These are phyloP conservation scores for Taenioides sp. DNA, from an alignment of 2,797 vertebrate species.

Conservation along the genomic window DNA sequence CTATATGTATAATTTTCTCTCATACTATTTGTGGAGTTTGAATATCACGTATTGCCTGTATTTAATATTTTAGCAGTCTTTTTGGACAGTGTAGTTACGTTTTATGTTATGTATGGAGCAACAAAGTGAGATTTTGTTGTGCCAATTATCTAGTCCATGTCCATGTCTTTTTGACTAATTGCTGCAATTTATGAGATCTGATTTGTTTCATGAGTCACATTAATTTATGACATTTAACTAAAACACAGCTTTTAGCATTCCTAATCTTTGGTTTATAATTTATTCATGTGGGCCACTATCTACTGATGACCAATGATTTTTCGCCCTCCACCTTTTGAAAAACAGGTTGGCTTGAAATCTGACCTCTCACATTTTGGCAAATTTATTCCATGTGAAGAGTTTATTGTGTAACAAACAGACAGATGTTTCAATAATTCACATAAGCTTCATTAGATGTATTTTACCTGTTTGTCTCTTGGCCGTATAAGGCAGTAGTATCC, in stretches of 20 bases:
- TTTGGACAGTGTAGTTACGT: too few species aligned
- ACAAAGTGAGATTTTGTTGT: too few species aligned
- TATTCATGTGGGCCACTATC: not conserved
- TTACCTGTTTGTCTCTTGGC: not conserved
- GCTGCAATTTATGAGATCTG: not conserved
- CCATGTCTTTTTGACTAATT: too few species aligned
- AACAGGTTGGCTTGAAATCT: constrained; percentile 7
- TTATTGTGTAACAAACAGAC: constrained; percentile 35
- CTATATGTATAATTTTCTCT: too few species aligned
- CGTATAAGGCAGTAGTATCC: not conserved
- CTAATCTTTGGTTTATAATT: constrained; percentile 2
- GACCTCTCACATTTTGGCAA: not conserved
- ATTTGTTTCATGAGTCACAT: not conserved
- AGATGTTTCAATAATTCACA: constrained; percentile 44
- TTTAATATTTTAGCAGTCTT: too few species aligned
- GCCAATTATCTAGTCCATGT: too few species aligned
- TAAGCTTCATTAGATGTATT: constrained; percentile 6
- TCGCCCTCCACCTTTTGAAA: constrained; percentile 1
- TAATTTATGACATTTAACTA: not conserved
- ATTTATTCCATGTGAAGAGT: constrained; percentile 17
- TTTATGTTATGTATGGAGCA: too few species aligned
- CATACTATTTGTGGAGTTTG: too few species aligned
- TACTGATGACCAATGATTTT: not conserved
- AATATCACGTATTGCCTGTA: too few species aligned
- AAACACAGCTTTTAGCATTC: not conserved